Evolutionary conservation across 2,888 invertebrate genomes (phyloP).

Genomic region (Thereva unica): DNA sequence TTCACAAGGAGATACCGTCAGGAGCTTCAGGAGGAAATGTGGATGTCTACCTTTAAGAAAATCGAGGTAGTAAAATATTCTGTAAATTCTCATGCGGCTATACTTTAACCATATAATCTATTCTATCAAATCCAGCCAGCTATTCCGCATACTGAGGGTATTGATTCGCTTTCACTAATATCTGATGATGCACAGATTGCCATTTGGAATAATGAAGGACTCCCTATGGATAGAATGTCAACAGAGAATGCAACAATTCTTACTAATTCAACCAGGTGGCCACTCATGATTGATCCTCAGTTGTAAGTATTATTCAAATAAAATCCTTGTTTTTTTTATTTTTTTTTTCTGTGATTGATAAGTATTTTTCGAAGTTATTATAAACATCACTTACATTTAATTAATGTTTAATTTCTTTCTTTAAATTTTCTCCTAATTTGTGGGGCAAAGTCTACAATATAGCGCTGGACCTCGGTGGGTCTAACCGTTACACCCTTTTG

Average conservation of each 20-base stretch:
- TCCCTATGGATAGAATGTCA: conserved; percentile 93
- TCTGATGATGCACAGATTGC: conserved; percentile 93
- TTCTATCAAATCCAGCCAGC: conserved; percentile 59
- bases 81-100: not conserved
- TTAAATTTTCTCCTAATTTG: too few relatives aligned
- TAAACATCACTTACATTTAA: too few relatives aligned
- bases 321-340: too few relatives aligned
- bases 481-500: too few relatives aligned
- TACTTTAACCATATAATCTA: not conserved
- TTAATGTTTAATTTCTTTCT: too few relatives aligned
- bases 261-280: conserved; percentile 90
- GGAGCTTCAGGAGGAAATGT: conserved; percentile 77
- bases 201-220: conserved; percentile 91
- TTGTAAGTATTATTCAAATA: conserved; percentile 57
- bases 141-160: conserved; percentile 72
- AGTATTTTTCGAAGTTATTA: too few relatives aligned
- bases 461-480: too few relatives aligned
- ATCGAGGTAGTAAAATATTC: conserved; percentile 61
- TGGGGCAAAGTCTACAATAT: too few relatives aligned
- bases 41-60: conserved; percentile 78
- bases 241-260: conserved; percentile 94
- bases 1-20: conserved; percentile 85
- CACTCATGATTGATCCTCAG: conserved; percentile 94
- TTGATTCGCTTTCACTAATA: conserved; percentile 80
- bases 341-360: too few relatives aligned